Evolutionary conservation across 1,140 invertebrate genomes (phyloP).

Genomic region (Rhagoletis zephyria): DNA sequence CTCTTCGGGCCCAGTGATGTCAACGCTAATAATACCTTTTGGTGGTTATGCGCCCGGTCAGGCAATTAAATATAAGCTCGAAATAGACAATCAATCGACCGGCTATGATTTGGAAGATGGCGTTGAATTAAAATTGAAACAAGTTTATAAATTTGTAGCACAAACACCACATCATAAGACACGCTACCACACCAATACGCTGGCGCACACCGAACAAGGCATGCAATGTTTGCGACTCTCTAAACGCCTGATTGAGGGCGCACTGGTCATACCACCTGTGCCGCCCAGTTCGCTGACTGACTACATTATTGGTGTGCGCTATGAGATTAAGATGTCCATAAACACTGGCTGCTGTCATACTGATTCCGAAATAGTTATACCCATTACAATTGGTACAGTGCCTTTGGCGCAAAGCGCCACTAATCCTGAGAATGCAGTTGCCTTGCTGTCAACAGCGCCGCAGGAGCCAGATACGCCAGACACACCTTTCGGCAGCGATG

Average conservation of each 20-base stretch:
- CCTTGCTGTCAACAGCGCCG: slow-evolving; percentile 28
- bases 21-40: slow-evolving; percentile 64
- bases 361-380: slow-evolving; percentile 60
- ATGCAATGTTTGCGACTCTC: slow-evolving; percentile 63
- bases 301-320: slow-evolving; percentile 61
- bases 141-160: slow-evolving; percentile 59
- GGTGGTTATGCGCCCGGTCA: slow-evolving; percentile 69
- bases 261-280: slow-evolving; percentile 62
- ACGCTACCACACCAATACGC: slow-evolving; percentile 55
- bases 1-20: slow-evolving; percentile 62
- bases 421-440: slow-evolving; percentile 34
- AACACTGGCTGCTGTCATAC: slow-evolving; percentile 61
- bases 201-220: slow-evolving; percentile 53
- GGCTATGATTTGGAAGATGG: slow-evolving; percentile 62
- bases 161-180: slow-evolving; percentile 58
- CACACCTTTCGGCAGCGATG: slow-evolving; percentile 20
- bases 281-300: slow-evolving; percentile 71
- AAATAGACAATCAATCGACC: slow-evolving; percentile 64
- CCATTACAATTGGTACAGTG: slow-evolving; percentile 66
- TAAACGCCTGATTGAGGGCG: slow-evolving; percentile 62
- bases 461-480: neutral
- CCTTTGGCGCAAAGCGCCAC: slow-evolving; percentile 63
- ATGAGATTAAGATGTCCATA: slow-evolving; percentile 61
- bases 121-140: slow-evolving; percentile 59
- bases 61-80: slow-evolving; percentile 61